Conservation (phyloP, 2,797 vertebrate species). For the Pygocentrus nattereri region DNA sequence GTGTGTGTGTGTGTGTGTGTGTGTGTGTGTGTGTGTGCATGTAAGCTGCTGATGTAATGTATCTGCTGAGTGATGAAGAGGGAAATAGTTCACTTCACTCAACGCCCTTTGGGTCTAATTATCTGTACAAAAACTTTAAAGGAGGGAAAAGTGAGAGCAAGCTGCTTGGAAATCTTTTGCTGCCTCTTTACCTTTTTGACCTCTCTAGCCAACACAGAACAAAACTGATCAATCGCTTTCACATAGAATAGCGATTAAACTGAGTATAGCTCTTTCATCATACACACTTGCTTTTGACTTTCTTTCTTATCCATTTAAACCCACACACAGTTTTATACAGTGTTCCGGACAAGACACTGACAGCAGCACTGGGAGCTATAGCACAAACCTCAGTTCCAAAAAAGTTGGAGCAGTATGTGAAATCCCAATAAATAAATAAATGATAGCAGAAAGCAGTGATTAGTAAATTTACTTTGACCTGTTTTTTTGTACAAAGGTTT, state of each 20-base stretch:
- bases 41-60: not conserved
- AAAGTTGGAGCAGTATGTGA: too few relatives aligned
- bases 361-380: not conserved
- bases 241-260: not conserved
- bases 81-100: not conserved
- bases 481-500: too few relatives aligned
- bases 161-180: not conserved
- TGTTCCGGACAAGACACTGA: not conserved
- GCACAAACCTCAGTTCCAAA: not conserved
- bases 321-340: not conserved
- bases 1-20: too few relatives aligned
- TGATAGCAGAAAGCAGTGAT: too few relatives aligned
- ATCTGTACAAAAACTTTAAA: not conserved
- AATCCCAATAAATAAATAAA: too few relatives aligned
- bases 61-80: not conserved
- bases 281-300: not conserved
- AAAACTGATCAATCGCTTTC: not conserved
- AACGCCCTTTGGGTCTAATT: conserved; percentile 16
- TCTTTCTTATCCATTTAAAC: not conserved
- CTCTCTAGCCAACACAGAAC: not conserved
- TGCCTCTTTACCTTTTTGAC: not conserved
- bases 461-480: too few relatives aligned
- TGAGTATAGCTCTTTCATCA: not conserved
- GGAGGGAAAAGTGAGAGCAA: not conserved
- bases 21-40: too few relatives aligned